phyloP scores from a whole-genome alignment of 1,140 invertebrate genomes.

The Drosophila sucinea region DNA sequence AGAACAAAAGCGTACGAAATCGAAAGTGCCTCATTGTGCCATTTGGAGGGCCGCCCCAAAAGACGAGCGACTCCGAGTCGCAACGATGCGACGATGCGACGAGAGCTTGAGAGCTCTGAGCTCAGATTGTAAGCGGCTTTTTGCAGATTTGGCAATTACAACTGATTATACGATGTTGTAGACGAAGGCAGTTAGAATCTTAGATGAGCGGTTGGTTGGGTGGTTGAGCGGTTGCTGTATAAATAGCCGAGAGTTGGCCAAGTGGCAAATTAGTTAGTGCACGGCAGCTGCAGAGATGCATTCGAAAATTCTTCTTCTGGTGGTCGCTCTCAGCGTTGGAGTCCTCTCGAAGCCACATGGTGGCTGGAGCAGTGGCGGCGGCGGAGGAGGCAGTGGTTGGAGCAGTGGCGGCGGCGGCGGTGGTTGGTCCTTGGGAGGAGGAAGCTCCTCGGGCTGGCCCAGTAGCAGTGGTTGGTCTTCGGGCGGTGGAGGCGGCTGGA shows the following conservation, averaged over 20 bases:
- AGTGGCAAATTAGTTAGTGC: constrained; percentile 70
- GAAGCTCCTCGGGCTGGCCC: constrained; percentile 43
- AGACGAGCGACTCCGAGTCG: constrained; percentile 30
- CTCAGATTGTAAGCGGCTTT: constrained; percentile 40
- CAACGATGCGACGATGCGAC: constrained; percentile 10
- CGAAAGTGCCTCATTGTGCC: constrained; percentile 53
- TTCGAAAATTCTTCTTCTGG: constrained; percentile 52
- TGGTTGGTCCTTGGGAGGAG: constrained; percentile 24
- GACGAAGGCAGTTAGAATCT: constrained; percentile 39
- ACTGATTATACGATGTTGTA: constrained; percentile 63
- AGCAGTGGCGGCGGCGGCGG: constrained; percentile 28
- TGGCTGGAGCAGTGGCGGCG: constrained; percentile 44
- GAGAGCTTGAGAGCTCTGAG: background rate
- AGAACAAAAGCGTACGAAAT: constrained; percentile 61
- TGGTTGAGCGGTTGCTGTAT: constrained; percentile 40
- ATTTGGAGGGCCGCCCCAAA: constrained; percentile 52
- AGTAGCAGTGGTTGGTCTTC: constrained; percentile 47
- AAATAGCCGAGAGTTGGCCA: constrained; percentile 66
- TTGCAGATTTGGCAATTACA: constrained; percentile 74
- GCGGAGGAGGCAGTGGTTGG: constrained; percentile 18
- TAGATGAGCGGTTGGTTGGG: constrained; percentile 42
- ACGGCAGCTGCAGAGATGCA: constrained; percentile 70
- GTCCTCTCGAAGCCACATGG: constrained; percentile 60
- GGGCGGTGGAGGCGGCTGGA: constrained; percentile 25
- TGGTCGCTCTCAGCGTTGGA: constrained; percentile 36